Base-by-base conservation (phyloP, 1,140 invertebrate genomes). In the Cardiocondyla obscurior region DNA sequence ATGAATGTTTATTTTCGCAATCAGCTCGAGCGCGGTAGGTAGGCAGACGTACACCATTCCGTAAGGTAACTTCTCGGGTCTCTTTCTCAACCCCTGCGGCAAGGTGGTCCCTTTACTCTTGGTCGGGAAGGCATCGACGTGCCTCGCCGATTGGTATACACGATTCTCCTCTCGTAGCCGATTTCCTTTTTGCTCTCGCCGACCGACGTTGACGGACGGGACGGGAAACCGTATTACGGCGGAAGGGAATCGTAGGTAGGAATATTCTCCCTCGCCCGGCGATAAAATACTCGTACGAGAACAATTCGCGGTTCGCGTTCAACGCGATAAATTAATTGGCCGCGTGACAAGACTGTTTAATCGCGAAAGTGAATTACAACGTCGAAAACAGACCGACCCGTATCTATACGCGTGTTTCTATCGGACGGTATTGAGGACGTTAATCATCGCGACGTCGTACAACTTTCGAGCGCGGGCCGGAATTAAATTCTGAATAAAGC, bases 1-100 rank as follows among this genome's bases (percentile, higher is more conserved):
- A 91, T 91, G 90, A 91, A 90, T 92, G 90, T 92, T 92, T 92
- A 90, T 91, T 91, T 91, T 91, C 89, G 90, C 89, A 92, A 91
- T 92, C 90, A 90, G 90, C 81, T 85, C 69, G 83, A 88, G 77
- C 89, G 91, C 91, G 91, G 91, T 92, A 92, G 90, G 91, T 92
- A 90, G 90, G 91, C 91, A 90, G 88, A 84, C 86, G 81, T 89
- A 83, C 82, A 89, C 86, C 85, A 83, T 89, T 89, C 83, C 88
- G 74, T 65, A 81, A 83, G 83, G 73, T 81, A 87, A 87, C 62
- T 86, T 87, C 85, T 85, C 83, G 72, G 25, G 69, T 84, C 67
- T 81, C 86, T 85, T 81, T 85, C 88, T 77, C 85, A 85, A 89
- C 83, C 88, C 89, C 87, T 86, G 86, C 88, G 86, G 90, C 88